A percentile compares a stretch with the other conserved stretches of the same genome.
Evolutionary conservation across 2,888 invertebrate genomes (phyloP).

Genomic region (Hofmannophila pseudospretella): DNA sequence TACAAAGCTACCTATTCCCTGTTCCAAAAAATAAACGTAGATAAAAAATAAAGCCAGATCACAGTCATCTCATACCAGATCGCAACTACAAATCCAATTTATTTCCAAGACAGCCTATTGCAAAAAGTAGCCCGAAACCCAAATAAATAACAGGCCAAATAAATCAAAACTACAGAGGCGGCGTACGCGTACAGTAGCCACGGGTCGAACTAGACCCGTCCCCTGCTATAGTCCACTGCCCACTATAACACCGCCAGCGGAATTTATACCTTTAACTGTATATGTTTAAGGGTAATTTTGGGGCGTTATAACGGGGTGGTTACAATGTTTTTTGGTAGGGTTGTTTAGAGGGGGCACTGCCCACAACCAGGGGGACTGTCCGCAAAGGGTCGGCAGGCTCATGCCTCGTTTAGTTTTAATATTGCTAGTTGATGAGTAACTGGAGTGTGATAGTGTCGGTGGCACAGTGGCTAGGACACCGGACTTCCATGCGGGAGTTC

Average conservation of each 20-base stretch:
- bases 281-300: constrained; percentile 27
- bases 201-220: constrained; percentile 64
- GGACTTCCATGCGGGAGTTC: too few species aligned
- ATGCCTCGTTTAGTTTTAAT: constrained; percentile 58
- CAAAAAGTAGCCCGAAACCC: not conserved
- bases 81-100: not conserved
- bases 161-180: constrained; percentile 72
- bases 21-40: too few species aligned
- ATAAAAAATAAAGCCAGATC: too few species aligned
- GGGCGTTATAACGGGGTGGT: constrained; percentile 24
- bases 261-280: constrained; percentile 16
- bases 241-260: not conserved
- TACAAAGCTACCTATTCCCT: too few species aligned
- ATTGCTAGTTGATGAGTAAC: not conserved
- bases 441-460: not conserved
- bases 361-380: constrained; percentile 72
- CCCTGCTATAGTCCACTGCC: constrained; percentile 53
- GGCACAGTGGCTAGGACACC: too few species aligned
- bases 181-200: constrained; percentile 50
- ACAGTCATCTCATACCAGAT: too few species aligned
- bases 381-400: constrained; percentile 68
- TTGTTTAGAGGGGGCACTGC: constrained; percentile 70
- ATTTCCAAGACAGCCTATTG: not conserved
- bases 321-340: constrained; percentile 54
- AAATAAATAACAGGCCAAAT: constrained; percentile 20